A percentile compares a stretch with the other conserved stretches of the same genome.
phyloP scores from a whole-genome alignment of 2,888 invertebrate species.

The Suillia variegata region DNA sequence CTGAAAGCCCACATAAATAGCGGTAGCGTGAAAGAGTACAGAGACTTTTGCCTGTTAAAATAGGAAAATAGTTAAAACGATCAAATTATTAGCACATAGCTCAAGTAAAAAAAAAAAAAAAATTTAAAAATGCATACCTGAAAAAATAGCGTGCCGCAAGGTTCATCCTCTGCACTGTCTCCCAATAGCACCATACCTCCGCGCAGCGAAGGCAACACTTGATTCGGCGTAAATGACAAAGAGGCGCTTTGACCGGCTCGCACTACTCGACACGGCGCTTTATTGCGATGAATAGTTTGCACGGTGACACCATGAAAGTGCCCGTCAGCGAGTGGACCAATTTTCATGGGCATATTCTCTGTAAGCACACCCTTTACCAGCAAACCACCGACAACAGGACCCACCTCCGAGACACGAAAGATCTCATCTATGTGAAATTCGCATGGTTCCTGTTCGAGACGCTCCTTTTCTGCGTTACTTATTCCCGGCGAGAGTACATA shows the following conservation, averaged over 20 bases:
- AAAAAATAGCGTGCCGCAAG: constrained; percentile 69
- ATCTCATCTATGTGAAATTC: constrained; percentile 96
- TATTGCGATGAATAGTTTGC: constrained; percentile 88
- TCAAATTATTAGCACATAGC: background rate
- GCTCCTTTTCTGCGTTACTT: constrained; percentile 70
- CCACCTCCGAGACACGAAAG: constrained; percentile 81
- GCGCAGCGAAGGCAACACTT: constrained; percentile 65
- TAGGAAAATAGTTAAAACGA: constrained; percentile 34
- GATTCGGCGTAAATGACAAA: constrained; percentile 65
- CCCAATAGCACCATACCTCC: constrained; percentile 86
- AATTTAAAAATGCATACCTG: constrained; percentile 60
- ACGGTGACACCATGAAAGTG: constrained; percentile 77
- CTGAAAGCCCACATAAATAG: constrained; percentile 83
- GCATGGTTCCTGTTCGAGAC: constrained; percentile 74
- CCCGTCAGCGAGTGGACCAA: constrained; percentile 79
- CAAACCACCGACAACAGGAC: constrained; percentile 84
- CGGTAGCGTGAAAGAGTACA: constrained; percentile 85
- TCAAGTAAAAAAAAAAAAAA: too few species aligned
- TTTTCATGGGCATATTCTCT: constrained; percentile 79
- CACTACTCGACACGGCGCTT: constrained; percentile 86
- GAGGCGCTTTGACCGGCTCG: constrained; percentile 91
- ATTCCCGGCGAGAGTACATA: constrained; percentile 78
- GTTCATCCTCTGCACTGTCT: constrained; percentile 61
- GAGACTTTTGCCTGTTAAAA: constrained; percentile 81
- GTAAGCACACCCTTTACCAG: constrained; percentile 82